Evolutionary conservation across 2,888 invertebrate genomes (phyloP).

Genomic region (Plagodis pulveraria): DNA sequence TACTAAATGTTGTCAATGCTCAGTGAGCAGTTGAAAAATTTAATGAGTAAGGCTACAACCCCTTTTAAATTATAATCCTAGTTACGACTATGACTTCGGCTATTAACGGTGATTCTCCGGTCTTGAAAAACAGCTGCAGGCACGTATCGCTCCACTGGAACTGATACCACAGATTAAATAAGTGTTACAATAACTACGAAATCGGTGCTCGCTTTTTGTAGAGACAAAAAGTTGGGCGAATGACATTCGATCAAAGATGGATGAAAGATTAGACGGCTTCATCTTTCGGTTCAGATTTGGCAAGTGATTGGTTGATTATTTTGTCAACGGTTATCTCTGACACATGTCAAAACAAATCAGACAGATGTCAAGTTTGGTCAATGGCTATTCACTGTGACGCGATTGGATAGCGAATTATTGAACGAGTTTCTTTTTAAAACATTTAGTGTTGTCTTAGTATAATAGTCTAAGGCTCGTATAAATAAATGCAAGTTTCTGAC

Average conservation of each 20-base stretch:
- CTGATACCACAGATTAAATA: background rate
- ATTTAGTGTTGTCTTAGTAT: too few species aligned
- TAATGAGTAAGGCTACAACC: background rate
- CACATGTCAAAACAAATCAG: too few species aligned
- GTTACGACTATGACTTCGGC: background rate
- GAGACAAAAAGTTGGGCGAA: slow-evolving; percentile 39
- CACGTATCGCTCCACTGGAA: slow-evolving; percentile 50
- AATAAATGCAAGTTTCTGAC: too few species aligned
- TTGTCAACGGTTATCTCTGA: too few species aligned
- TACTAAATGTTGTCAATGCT: too few species aligned
- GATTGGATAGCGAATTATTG: too few species aligned
- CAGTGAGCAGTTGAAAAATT: too few species aligned
- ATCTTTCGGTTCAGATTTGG: slow-evolving; percentile 10
- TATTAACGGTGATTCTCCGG: slow-evolving; percentile 33
- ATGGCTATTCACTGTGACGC: too few species aligned
- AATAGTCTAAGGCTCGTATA: too few species aligned
- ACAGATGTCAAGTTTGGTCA: too few species aligned
- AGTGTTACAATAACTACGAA: background rate
- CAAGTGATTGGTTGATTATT: background rate
- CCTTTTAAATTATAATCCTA: background rate
- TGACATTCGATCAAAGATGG: slow-evolving; percentile 13
- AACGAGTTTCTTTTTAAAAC: too few species aligned
- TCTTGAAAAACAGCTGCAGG: slow-evolving; percentile 59
- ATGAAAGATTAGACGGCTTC: slow-evolving; percentile 1
- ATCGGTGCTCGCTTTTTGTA: slow-evolving; percentile 38